Evolutionary conservation across 2,888 invertebrate species (phyloP), one percentile per base, ranked within the genome.

Genomic region (Cryptus viduatorius): DNA sequence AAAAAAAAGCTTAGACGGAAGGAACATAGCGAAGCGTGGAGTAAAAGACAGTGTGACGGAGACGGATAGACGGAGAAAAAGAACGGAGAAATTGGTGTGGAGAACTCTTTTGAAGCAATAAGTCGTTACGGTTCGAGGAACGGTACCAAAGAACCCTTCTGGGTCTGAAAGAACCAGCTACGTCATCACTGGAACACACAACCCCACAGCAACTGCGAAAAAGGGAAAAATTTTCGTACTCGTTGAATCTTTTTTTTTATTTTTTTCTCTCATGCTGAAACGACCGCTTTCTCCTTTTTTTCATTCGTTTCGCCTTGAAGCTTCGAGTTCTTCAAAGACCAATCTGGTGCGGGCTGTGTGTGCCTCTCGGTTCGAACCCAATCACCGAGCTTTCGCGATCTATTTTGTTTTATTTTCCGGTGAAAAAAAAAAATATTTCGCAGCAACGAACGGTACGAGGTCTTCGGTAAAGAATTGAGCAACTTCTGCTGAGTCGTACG

Each of bases 251-350:
- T 8, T 37, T 5, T 37, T 24, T 24, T 24, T 24, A n/a, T n/a
- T 24, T 24, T 24, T 46, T 69, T 78, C 78, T 72, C 72, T 68
- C 56, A 85, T 69, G 61, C 48, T 75, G 69, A 14, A 71, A 53
- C 79, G 16, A 31, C 8, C 82, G 61, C 64, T 72, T 67, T 78
- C 44, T 19, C 46, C 31, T 50, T 67, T 71, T 67, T 71, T 69
- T 61, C 71, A n/a, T 29, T 61, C 67, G 67, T 46, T 59, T 59
- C 44, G 50, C 61, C 79, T 59, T 50, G 77, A 53, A 53, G 42
- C 42, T 78, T 48, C 46, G 46, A 48, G 16, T 53, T 16, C 53
- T n/a, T 53, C 53, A 53, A 53, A 53, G 53, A 16, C 53, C 53
- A 53, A 53, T 53, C 53, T 53, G 53, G 53, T n/a, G 7, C 53